Base-by-base conservation (phyloP, 1,140 invertebrate genomes). In the Caenorhabditis brenneri region DNA sequence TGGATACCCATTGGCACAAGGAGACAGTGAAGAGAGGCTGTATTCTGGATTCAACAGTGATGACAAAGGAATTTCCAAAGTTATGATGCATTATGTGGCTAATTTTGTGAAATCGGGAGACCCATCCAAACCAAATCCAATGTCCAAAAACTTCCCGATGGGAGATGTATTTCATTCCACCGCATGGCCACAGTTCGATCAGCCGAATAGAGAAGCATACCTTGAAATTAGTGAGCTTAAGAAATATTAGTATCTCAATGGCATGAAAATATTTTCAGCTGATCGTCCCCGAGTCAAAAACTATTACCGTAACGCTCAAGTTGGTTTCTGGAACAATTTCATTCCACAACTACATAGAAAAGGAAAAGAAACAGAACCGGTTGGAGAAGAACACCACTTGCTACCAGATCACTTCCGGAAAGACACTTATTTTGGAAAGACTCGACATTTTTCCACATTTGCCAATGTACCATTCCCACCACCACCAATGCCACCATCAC, bases 301-400 rank as follows among this genome's bases (percentile, higher is more conserved):
- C 88, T 96, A 97, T 92, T 98, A 98, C 92, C 93, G 96, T 86
- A 96, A 96, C 7, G 95, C 96, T 91, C 94, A 95, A 79, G 92
- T 98, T n/a, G 97, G 96, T 1, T 96, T 98, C 91, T 99, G 97
- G 97, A 91, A 96, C 39, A 95, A 97, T 88, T 92, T 98, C 24
- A 95, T 99, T 51, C 97, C 97, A 4, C 96, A 97, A 91, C 93
- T 99, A n/a, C 96, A 98, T 89, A 29, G 94, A 94, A 53, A 94
- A 95, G 29, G 88, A 84, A 69, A 86, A 81, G 85, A 95, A 95
- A 88, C 95, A 95, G 24, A 95, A 12, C 39, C 79, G 95, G 9
- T 93, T 33, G 83, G 83, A n/a, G 89, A 90, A 82, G 90, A 90
- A 55, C 89, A 90, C 58, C 83, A 91, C 60, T 88, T 90, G 46